A percentile compares a stretch with the other conserved stretches of the same genome.
Conservation (phyloP, 2,888 invertebrate species). For the Junonia oenone region DNA sequence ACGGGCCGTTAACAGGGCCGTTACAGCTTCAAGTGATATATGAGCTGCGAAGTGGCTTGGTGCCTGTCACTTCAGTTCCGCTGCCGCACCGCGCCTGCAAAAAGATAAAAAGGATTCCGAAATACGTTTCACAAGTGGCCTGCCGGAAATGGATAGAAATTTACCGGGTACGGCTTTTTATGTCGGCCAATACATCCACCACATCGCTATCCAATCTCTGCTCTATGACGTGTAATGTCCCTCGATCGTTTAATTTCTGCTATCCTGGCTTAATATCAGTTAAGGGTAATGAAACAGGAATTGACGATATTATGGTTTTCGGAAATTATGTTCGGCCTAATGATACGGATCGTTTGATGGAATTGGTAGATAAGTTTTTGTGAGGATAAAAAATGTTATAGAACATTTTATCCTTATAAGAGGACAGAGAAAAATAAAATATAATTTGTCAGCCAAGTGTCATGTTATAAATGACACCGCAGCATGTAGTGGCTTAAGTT, state of each 20-base stretch:
- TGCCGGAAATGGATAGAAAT: slow-evolving; percentile 75
- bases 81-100: slow-evolving; percentile 59
- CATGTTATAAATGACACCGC: slow-evolving; percentile 29
- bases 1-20: slow-evolving; percentile 68
- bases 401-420: slow-evolving; percentile 14
- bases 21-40: slow-evolving; percentile 73
- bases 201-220: slow-evolving; percentile 72
- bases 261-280: slow-evolving; percentile 22
- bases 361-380: not conserved
- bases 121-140: slow-evolving; percentile 77
- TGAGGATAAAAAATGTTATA: not conserved
- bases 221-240: slow-evolving; percentile 74
- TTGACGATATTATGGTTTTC: slow-evolving; percentile 6
- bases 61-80: slow-evolving; percentile 71
- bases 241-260: slow-evolving; percentile 66
- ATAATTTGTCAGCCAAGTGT: slow-evolving; percentile 29
- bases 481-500: slow-evolving; percentile 34
- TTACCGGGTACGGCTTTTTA: slow-evolving; percentile 71
- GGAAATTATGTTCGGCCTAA: slow-evolving; percentile 14
- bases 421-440: slow-evolving; percentile 25
- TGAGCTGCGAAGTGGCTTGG: slow-evolving; percentile 74
- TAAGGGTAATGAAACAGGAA: slow-evolving; percentile 9
- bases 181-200: slow-evolving; percentile 69
- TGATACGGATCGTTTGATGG: not conserved
- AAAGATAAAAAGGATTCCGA: slow-evolving; percentile 76